These are phyloP conservation scores for Choloepus didactylus DNA, from an alignment of 2,797 vertebrate species.

Conservation along the genomic window DNA sequence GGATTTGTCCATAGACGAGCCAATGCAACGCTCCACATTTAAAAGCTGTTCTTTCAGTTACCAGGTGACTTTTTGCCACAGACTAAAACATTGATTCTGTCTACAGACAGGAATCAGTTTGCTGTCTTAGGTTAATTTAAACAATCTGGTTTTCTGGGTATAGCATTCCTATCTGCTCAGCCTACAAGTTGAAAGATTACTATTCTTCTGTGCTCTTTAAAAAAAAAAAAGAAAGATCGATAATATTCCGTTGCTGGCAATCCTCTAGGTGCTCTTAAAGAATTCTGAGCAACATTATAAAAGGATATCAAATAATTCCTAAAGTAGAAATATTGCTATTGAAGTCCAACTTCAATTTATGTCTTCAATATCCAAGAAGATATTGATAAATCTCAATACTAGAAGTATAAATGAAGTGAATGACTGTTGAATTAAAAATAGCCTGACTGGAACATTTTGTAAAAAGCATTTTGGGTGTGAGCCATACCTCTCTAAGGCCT, in stretches of 20 bases:
- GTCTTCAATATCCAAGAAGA: neutral
- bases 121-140: conserved; percentile 44
- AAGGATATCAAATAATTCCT: neutral
- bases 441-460: neutral
- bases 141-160: neutral
- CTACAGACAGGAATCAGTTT: conserved; percentile 14
- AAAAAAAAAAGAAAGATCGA: conserved; percentile 23
- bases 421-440: conserved; percentile 48
- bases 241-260: conserved; percentile 7
- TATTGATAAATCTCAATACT: neutral
- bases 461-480: neutral
- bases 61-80: neutral
- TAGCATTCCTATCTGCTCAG: conserved; percentile 40
- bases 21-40: neutral
- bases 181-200: conserved; percentile 40
- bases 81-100: conserved; percentile 1
- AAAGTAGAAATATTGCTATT: conserved; percentile 38
- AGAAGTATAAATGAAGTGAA: conserved; percentile 38
- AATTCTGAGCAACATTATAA: conserved; percentile 54
- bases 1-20: neutral
- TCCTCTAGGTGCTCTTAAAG: neutral
- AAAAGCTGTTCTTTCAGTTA: neutral
- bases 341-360: conserved; percentile 39
- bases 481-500: neutral
- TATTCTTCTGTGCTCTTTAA: neutral